Percentiles rank a stretch among this genome's conserved stretches.
These are phyloP conservation scores for Rutilus rutilus DNA, from an alignment of 2,113 vertebrate genomes.

Conservation along the genomic window DNA sequence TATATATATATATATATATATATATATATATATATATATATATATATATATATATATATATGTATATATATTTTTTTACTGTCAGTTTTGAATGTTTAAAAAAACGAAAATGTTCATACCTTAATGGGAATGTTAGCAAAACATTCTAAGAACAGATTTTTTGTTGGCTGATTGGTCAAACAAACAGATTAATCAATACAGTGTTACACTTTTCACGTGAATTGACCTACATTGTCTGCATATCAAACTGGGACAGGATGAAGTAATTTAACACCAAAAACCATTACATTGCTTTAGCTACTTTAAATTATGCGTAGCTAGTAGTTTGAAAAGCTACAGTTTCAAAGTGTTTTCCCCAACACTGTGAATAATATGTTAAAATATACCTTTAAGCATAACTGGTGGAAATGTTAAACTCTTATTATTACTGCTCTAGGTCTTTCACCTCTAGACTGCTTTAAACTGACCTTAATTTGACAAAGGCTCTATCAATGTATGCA, in stretches of 20 bases:
- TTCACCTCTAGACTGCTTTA: slow-evolving; percentile 21
- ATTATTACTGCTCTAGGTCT: background rate
- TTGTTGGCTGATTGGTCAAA: too few species aligned
- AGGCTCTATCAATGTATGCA: background rate
- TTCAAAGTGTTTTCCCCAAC: slow-evolving; percentile 7
- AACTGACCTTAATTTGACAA: slow-evolving; percentile 30
- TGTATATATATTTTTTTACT: too few species aligned
- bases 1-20: too few species aligned
- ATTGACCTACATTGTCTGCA: background rate
- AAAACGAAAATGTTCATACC: too few species aligned
- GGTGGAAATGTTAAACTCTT: background rate
- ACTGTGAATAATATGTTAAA: background rate
- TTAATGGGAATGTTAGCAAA: too few species aligned
- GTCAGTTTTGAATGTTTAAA: too few species aligned
- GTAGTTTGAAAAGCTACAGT: background rate
- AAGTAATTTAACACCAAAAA: background rate
- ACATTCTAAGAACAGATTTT: too few species aligned
- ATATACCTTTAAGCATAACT: background rate
- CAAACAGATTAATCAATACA: too few species aligned
- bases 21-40: too few species aligned
- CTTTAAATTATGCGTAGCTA: background rate
- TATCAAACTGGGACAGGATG: background rate
- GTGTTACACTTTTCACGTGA: background rate
- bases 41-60: too few species aligned
- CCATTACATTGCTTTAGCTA: background rate